Evolutionary conservation across 2,888 invertebrate species (phyloP), one percentile per base, ranked within the genome.

Genomic region (Papilio protenor): DNA sequence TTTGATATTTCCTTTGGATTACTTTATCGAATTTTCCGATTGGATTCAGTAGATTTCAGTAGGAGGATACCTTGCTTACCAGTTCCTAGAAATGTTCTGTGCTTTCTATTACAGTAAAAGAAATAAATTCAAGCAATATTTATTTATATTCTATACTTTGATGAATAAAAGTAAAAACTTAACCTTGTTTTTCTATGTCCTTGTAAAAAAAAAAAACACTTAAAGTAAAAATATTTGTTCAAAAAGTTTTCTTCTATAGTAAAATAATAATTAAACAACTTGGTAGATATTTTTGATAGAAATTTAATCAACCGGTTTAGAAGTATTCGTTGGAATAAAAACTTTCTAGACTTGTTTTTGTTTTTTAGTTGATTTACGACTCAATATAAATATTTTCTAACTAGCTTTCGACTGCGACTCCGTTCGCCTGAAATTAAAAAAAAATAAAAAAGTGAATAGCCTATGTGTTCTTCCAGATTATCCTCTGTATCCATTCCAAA

Each of bases 251-350:
- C 40, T 40, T 66, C 8, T 11, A 10, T 18, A 66, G 33, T 69
- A 27, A 61, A 59, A 66, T 40, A 27, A 40, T 64, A 66, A 66
- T 66, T 4, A 66, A 10, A 40, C 12, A 45, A 45, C 21, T 69
- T 69, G 5, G 40, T 21, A 69, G 21, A 21, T n/a, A 69, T 45
- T 69, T 69, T 69, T 0, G 12, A 12, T 21, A 45, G 66, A 69
- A 69, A 21, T 45, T 69, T 69, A 69, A 69, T 69, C 21, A 21
- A 45, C 66, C 45, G 12, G n/a, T 40, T 69, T 69, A 3, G 10
- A 66, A 69, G 45, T 69, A 69, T 69, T 69, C 45, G 45, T 21
- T 18, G n/a, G 45, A 45, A 21, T n/a, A n/a, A 45, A 45, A 69
- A 69, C 45, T 45, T 69, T 21, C 4, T 21, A 45, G 12, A 45